phyloP scores from a whole-genome alignment of 2,797 vertebrate species.

The Danio tinwini region DNA sequence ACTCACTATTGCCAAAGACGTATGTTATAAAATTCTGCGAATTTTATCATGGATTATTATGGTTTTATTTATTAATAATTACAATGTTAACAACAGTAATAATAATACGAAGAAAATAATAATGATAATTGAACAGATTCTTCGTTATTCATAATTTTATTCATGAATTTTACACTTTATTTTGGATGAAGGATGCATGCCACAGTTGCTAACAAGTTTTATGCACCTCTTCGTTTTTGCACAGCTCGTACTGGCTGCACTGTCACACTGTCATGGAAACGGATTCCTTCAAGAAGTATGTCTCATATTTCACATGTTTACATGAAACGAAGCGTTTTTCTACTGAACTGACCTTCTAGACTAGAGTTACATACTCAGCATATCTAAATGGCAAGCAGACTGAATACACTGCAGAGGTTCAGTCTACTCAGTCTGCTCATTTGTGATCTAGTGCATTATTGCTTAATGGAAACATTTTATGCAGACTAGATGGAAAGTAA shows the following conservation, averaged over 20 bases:
- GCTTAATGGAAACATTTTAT: conserved; percentile 47
- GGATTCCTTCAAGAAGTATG: conserved; percentile 79
- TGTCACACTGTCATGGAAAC: conserved; percentile 69
- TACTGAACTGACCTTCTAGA: not conserved
- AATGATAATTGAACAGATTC: not conserved
- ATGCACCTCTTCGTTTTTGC: conserved; percentile 42
- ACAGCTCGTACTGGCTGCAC: conserved; percentile 78
- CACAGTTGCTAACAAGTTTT: not conserved
- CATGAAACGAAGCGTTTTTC: not conserved
- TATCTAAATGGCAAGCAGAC: not conserved
- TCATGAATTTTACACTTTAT: not conserved
- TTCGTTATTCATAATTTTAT: not conserved
- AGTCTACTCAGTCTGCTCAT: conserved; percentile 20
- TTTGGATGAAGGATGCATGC: not conserved
- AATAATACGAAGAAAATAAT: not conserved
- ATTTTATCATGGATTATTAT: not conserved
- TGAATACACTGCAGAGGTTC: not conserved
- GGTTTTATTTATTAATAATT: not conserved
- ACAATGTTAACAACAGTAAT: not conserved
- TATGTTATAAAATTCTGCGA: conserved; percentile 65
- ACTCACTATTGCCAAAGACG: conserved; percentile 81
- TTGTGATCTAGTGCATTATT: conserved; percentile 30
- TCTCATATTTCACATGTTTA: conserved; percentile 28
- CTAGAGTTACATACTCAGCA: not conserved
- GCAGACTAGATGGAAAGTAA: conserved; percentile 49